phyloP scores from a whole-genome alignment of 2,888 invertebrate species.

The Fragum sueziense region DNA sequence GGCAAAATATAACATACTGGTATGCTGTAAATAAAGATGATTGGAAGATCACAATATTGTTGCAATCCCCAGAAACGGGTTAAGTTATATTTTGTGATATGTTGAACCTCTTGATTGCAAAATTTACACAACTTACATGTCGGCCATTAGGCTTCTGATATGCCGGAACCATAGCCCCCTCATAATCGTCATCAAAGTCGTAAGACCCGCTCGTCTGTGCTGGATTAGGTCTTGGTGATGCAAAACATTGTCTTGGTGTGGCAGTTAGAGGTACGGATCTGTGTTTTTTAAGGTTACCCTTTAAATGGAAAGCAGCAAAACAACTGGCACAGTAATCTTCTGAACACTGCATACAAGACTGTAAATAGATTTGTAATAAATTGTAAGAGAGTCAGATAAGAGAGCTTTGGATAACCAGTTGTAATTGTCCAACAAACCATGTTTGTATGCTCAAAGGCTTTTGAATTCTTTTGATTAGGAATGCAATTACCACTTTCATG shows the following conservation, averaged over 20 bases:
- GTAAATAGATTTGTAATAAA: conserved; percentile 37
- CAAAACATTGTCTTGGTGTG: conserved; percentile 71
- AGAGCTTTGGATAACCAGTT: too few species aligned
- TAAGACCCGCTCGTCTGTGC: conserved; percentile 39
- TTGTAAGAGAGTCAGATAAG: too few species aligned
- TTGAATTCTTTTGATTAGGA: too few species aligned
- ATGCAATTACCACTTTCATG: too few species aligned
- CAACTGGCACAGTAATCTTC: conserved; percentile 82
- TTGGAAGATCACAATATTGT: too few species aligned
- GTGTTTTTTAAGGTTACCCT: conserved; percentile 82
- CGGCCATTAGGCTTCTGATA: conserved; percentile 44
- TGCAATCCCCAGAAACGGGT: too few species aligned
- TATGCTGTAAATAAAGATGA: too few species aligned
- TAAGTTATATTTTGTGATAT: too few species aligned
- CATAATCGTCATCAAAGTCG: conserved; percentile 46
- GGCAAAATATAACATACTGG: too few species aligned
- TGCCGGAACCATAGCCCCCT: conserved; percentile 35
- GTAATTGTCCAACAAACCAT: too few species aligned
- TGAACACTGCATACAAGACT: conserved; percentile 81
- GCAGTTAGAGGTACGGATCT: conserved; percentile 79
- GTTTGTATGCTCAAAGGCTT: too few species aligned
- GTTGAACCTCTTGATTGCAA: too few species aligned
- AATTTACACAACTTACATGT: conserved; percentile 53
- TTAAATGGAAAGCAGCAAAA: conserved; percentile 82
- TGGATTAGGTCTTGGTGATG: conserved; percentile 68